Evolutionary conservation across 2,797 vertebrate species (phyloP), one percentile per base, ranked within the genome.

Genomic region (Hipposideros larvatus): DNA sequence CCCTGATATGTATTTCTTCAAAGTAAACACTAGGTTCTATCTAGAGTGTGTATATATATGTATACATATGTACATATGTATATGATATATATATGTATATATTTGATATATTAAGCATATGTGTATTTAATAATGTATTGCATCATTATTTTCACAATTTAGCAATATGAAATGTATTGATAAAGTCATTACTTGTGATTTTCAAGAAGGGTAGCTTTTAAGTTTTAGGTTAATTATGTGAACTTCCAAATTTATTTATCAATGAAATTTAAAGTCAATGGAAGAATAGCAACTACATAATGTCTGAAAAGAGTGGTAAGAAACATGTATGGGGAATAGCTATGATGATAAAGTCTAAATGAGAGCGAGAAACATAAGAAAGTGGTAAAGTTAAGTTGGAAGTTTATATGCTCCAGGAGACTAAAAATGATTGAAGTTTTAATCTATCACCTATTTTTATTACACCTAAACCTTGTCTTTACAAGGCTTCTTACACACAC

Each of bases 231-330:
- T 73, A 93, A 21, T 87, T 83, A 85, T 43, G 16, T 73, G 48
- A 91, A 61, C 15, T 93, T 82, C 15, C 55, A 82, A 86, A 57
- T 88, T 65, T 77, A 82, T 65, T 90, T 59, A 89, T n/a, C 79
- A 91, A 96, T 57, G 21, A 65, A 79, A 8, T 55, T 75, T 87
- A 65, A 71, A 88, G 77, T 93, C 28, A 86, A 1, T n/a, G 41
- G 34, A 70, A 63, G 43, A 63, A 48, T 71, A n/a, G 51, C 7
- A 71, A 16, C 68, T 46, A 57, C 31, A 31, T 21, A 51, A 31
- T 75, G 1, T 63, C 15, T 37, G 13, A 28, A 41, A 86, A 63
- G 16, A 43, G 9, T 73, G 37, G 11, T 11, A 48, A 96, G 24
- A 41, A 63, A 48, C 87, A 65, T 8, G 4, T 48, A 43, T 19